Percentiles rank a stretch among this genome's conserved stretches.
phyloP scores from a whole-genome alignment of 2,797 vertebrate species.

The Garrulus glandarius region DNA sequence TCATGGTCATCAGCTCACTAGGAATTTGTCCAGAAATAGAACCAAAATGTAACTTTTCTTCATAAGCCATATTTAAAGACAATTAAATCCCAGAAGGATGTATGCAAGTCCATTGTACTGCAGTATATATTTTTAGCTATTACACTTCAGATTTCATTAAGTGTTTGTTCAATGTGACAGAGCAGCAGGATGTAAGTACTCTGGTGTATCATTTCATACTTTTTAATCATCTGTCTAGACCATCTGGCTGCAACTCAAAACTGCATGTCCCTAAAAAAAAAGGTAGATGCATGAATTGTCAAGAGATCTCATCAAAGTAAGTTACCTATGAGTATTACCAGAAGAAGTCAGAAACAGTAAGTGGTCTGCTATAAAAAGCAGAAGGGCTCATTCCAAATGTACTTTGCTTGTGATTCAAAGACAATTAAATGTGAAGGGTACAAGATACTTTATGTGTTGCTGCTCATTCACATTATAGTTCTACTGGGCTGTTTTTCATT shows the following conservation, averaged over 20 bases:
- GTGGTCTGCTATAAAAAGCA: neutral
- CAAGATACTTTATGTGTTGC: neutral
- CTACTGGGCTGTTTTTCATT: neutral
- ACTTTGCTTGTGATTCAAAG: neutral
- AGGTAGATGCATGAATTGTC: neutral
- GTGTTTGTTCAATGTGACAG: constrained; percentile 1
- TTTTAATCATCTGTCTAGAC: constrained; percentile 40
- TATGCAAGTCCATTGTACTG: neutral
- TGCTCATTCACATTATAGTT: neutral
- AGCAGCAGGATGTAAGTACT: constrained; percentile 5
- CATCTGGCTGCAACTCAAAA: constrained; percentile 37
- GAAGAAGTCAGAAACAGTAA: neutral
- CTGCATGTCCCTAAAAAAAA: neutral
- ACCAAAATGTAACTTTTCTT: neutral
- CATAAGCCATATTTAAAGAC: neutral
- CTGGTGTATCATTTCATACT: neutral
- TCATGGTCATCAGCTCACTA: neutral
- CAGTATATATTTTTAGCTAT: constrained; percentile 14
- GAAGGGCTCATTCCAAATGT: neutral
- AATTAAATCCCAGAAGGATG: neutral
- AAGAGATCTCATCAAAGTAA: neutral
- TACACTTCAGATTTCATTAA: constrained; percentile 33
- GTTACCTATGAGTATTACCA: neutral
- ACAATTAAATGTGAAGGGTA: neutral
- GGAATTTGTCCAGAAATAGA: neutral